Conservation (phyloP, 2,888 invertebrate genomes). For the Parnassius orleans region DNA sequence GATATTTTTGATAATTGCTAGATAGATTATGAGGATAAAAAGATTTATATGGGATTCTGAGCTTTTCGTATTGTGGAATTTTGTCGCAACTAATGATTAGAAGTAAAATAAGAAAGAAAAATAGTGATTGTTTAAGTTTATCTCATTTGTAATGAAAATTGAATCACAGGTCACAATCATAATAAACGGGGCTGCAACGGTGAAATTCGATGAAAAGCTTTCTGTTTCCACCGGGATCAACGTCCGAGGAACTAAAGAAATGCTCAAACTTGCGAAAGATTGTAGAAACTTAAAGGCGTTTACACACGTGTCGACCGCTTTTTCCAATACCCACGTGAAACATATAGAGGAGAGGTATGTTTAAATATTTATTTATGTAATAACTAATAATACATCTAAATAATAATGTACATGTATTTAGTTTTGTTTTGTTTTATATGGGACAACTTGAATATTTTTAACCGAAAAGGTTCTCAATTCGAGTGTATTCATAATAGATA, state of each 20-base stretch:
- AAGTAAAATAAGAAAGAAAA: no score
- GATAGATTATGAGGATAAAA: no score
- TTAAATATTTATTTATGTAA: not conserved
- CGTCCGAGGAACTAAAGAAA: slow-evolving; percentile 87
- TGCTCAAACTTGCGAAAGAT: slow-evolving; percentile 86
- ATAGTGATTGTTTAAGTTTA: no score
- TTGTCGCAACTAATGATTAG: no score
- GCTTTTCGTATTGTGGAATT: no score
- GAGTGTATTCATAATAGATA: no score
- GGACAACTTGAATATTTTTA: no score
- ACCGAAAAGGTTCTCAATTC: no score
- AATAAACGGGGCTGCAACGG: slow-evolving; percentile 70
- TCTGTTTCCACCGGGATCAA: slow-evolving; percentile 89
- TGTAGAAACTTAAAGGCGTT: slow-evolving; percentile 85
- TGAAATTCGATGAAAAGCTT: slow-evolving; percentile 90
- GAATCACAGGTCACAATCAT: slow-evolving; percentile 62
- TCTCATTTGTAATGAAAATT: not conserved
- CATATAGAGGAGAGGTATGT: slow-evolving; percentile 85
- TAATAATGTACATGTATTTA: not conserved
- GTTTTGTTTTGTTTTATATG: no score
- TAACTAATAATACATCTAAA: no score
- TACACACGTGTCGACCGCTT: slow-evolving; percentile 70
- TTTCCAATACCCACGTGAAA: slow-evolving; percentile 87
- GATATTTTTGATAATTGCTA: no score
- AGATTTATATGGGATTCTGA: no score